phyloP scores from a whole-genome alignment of 2,113 vertebrate genomes.

The Danio rerio region DNA sequence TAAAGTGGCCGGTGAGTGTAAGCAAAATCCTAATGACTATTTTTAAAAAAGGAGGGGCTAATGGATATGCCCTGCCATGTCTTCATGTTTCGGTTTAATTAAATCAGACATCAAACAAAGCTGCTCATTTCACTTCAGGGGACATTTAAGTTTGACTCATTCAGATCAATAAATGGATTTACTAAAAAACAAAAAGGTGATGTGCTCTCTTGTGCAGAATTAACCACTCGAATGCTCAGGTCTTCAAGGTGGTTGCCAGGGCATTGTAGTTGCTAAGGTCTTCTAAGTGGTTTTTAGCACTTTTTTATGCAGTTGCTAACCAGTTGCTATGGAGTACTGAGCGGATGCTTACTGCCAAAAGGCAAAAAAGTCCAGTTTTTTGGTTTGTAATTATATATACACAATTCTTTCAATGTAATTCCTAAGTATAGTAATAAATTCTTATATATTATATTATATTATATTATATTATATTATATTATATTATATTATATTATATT shows the following conservation, averaged over 20 bases:
- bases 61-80: too few species aligned
- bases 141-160: neutral
- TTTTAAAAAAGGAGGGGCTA: too few species aligned
- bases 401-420: too few species aligned
- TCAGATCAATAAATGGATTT: neutral
- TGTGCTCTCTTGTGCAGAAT: neutral
- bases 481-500: too few species aligned
- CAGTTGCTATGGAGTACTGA: neutral
- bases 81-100: too few species aligned
- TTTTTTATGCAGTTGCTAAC: neutral
- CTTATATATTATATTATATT: too few species aligned
- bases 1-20: too few species aligned
- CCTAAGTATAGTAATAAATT: too few species aligned
- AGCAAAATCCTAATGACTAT: too few species aligned
- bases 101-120: too few species aligned
- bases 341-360: neutral
- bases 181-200: neutral
- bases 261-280: constrained; percentile 6
- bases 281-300: constrained; percentile 4
- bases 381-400: neutral
- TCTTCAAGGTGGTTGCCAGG: constrained; percentile 1
- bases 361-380: neutral
- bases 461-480: too few species aligned
- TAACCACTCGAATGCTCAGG: neutral
- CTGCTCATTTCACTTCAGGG: too few species aligned